These are phyloP conservation scores for Callipepla californica DNA, from an alignment of 2,113 vertebrate species.

Conservation along the genomic window DNA sequence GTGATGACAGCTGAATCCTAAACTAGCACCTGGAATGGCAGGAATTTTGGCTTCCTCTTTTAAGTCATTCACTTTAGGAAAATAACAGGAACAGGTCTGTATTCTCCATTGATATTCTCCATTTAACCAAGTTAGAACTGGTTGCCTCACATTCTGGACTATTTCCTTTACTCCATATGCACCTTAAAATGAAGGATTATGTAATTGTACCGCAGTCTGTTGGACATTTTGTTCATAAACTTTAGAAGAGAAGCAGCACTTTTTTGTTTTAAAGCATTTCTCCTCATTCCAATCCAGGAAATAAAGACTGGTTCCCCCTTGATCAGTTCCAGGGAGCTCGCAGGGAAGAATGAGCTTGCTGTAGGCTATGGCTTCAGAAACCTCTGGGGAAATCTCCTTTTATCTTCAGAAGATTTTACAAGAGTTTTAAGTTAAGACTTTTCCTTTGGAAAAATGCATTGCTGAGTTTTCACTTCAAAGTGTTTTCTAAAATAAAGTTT, in stretches of 20 bases:
- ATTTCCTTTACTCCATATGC: background rate
- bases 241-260: background rate
- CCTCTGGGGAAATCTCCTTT: slow-evolving; percentile 56
- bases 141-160: background rate
- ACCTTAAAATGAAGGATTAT: background rate
- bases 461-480: slow-evolving; percentile 10
- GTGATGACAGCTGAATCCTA: background rate
- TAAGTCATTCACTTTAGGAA: background rate
- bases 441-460: slow-evolving; percentile 13
- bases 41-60: background rate
- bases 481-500: background rate
- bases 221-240: background rate
- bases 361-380: slow-evolving; percentile 47
- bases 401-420: slow-evolving; percentile 39
- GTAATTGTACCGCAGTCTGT: background rate
- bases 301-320: background rate
- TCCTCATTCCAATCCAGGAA: background rate
- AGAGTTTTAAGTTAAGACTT: background rate
- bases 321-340: background rate
- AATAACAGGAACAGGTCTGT: background rate
- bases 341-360: slow-evolving; percentile 9
- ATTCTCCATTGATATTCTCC: background rate
- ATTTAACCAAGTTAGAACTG: background rate
- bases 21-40: background rate
- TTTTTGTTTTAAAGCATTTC: background rate